These are phyloP conservation scores for Neogale vison DNA, from an alignment of 2,113 vertebrate genomes.

Conservation along the genomic window DNA sequence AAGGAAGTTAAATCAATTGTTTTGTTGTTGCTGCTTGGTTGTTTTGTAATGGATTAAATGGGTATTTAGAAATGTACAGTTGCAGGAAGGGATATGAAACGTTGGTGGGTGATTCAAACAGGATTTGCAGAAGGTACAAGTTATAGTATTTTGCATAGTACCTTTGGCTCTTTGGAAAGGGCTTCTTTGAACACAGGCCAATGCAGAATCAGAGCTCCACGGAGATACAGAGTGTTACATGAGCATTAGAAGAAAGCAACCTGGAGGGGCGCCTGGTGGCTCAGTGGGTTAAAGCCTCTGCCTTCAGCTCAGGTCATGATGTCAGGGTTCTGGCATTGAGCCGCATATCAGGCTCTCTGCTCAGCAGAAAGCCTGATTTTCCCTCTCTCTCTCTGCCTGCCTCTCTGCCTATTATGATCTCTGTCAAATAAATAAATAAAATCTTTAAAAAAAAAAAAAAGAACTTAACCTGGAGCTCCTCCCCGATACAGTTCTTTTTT, in stretches of 20 bases:
- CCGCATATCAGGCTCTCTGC: no score
- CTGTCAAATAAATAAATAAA: no score
- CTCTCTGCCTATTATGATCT: no score
- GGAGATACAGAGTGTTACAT: not conserved
- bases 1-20: not conserved
- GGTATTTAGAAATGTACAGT: not conserved
- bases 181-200: not conserved
- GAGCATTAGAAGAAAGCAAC: not conserved
- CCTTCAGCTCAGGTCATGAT: no score
- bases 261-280: not conserved
- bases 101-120: not conserved
- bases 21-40: not conserved
- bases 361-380: no score
- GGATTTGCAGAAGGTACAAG: not conserved
- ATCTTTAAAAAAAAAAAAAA: not conserved
- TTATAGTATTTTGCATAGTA: slow-evolving; percentile 21
- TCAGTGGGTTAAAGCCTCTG: no score
- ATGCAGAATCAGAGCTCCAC: not conserved
- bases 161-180: not conserved
- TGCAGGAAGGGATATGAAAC: not conserved
- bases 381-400: no score
- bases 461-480: not conserved
- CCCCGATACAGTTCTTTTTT: not conserved
- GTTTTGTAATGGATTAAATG: not conserved
- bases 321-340: no score